Conservation (phyloP, 2,113 vertebrate species). For the Riparia riparia region DNA sequence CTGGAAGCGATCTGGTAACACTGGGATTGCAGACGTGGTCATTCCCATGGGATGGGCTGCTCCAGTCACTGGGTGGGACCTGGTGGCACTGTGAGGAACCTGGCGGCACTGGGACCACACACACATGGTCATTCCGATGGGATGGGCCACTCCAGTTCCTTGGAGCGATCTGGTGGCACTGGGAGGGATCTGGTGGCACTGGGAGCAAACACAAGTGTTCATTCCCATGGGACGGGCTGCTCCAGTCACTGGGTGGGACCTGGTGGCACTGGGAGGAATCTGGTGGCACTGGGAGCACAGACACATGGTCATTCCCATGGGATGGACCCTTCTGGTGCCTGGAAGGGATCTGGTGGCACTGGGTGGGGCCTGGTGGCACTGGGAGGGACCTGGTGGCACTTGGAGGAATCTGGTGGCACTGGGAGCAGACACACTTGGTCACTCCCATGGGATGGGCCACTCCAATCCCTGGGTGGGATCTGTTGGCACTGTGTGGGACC, state of each 20-base stretch:
- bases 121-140: no score
- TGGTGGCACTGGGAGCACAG: background rate
- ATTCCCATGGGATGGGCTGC: no score
- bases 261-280: background rate
- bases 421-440: fast-evolving
- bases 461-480: fast-evolving
- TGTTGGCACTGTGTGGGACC: no score
- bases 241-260: fast-evolving
- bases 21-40: no score
- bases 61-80: no score
- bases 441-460: fast-evolving
- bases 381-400: background rate
- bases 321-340: fast-evolving
- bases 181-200: background rate
- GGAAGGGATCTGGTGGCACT: background rate
- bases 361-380: background rate
- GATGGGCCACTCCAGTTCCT: no score
- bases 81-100: background rate
- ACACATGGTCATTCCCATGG: fast-evolving
- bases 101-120: no score
- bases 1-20: no score
- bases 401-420: background rate
- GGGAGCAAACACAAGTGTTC: fast-evolving
- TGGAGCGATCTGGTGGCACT: background rate
- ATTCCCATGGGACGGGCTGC: fast-evolving